Base-by-base conservation (phyloP, 2,888 invertebrate genomes). In the Oligia strigilis region DNA sequence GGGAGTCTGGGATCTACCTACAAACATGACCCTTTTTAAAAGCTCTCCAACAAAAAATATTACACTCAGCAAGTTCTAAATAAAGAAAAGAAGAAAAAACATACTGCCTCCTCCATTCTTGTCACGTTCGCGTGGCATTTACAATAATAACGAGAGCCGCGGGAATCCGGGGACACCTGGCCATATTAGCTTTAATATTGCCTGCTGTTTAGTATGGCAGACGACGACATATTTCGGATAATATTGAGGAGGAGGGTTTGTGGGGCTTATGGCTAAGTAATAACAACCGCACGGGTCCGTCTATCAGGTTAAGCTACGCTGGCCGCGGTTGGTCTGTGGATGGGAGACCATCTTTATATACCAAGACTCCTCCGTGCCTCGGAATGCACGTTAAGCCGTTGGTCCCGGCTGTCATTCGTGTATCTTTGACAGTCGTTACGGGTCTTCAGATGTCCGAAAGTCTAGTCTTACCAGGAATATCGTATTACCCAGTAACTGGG, bases 91-190 rank as follows among this genome's bases (percentile, higher is more conserved):
- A 23, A 58, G 9, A 71, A 71, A 29, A 71, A 62, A 40, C 71
- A 71, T 29, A 70, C 23, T 11, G n/a, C 40, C 40, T 60, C 4
- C 4, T 62, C n/a, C 40, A 72, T 62, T 72, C 64, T 4, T 0
- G 11, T 72, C 72, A 72, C 64, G 72, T 72, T n/a, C 19, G 40
- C 58, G 73, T 70, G 82, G 82, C 49, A 82, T 82, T 65, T 71
- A 77, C 77, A 82, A 71, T 77, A 82, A 82, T 82, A 82, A 82
- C 76, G 82, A 76, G 82, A 17, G 23, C 43, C 52, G 69, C 69
- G 69, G 55, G 72, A 73, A 58, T 36, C 75, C 66, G n/a, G 29
- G 13, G 36, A 43, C 75, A 76, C 65, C 76, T 82, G 40, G 40
- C n/a, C 17, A 43, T 19, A 65, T 65, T 19, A 64, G 72, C 72